Base-by-base conservation (phyloP, 1,140 invertebrate genomes). In the Hycleus cichorii region DNA sequence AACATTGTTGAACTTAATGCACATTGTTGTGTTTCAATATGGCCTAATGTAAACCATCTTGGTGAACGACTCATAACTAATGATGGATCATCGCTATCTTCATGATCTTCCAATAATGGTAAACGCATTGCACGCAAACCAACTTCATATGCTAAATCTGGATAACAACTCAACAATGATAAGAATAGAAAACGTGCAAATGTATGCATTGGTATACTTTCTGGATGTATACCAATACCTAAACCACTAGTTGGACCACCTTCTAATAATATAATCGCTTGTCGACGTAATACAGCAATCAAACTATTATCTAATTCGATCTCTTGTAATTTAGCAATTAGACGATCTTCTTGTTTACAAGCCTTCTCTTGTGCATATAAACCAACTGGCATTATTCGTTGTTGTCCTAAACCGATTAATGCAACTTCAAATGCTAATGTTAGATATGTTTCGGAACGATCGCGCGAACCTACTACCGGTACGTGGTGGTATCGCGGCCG, bases 21-120 rank as follows among this genome's bases (percentile, higher is more conserved):
- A 68, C 89, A 89, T 71, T 91, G 89, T 69, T 91, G 88, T 18
- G 85, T 83, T 75, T 92, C 89, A 39, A 91, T 86, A 66, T 88
- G 85, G 24, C 84, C 84, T 27, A 88, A 68, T 9, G 84, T 86
- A 65, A 85, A 86, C 85, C 86, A 88, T 44, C 85, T 76, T 3
- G 84, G 83, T 64, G 84, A 81, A 71, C 74, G 75, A 74, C 70
- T 79, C 73, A 78, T 76, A 78, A 73, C 79, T 75, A 72, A 69
- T 68, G 72, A 76, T 44, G 77, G 74, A 63, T 80, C 79, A 62
- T 80, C 80, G 4, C 75, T 71, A 63, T 82, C 80, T 65, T 89
- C 86, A 66, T 85, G 84, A 63, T 90, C 86, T 70, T 90, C 88
- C 44, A 91, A 75, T 65, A 91, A 84, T 2, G 88, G 88, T 52